Conservation (phyloP, 2,797 vertebrate genomes). For the Neostethus bicornis region DNA sequence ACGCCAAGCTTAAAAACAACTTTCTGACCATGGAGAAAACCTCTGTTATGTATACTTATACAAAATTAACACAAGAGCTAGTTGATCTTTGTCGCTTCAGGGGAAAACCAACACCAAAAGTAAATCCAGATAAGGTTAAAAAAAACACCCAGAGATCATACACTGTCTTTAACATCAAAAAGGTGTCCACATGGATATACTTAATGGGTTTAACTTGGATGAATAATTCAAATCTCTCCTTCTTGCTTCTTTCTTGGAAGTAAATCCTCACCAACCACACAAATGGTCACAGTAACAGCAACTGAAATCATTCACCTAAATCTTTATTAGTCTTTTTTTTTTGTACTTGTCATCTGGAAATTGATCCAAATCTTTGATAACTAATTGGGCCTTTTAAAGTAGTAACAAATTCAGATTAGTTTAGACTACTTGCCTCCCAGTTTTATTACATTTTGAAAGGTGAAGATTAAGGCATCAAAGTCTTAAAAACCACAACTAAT, state of each 20-base stretch:
- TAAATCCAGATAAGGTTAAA: constrained; percentile 67
- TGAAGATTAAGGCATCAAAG: too few species aligned
- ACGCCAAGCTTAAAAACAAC: constrained; percentile 21
- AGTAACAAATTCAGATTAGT: constrained; percentile 23
- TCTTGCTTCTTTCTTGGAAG: constrained; percentile 53
- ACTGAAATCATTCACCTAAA: constrained; percentile 40
- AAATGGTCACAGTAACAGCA: constrained; percentile 46
- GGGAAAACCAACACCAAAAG: constrained; percentile 70
- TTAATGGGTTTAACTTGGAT: constrained; percentile 76
- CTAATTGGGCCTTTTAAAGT: constrained; percentile 46
- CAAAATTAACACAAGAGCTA: constrained; percentile 64
- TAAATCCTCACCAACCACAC: constrained; percentile 39
- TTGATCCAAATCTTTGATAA: constrained; percentile 35
- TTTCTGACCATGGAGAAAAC: constrained; percentile 34
- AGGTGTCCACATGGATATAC: constrained; percentile 75
- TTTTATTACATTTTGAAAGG: too few species aligned
- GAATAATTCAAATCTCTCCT: constrained; percentile 75
- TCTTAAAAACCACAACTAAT: too few species aligned
- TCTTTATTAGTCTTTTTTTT: constrained; percentile 32
- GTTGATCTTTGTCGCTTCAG: constrained; percentile 80
- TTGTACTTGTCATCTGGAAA: constrained; percentile 18
- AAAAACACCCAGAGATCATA: constrained; percentile 74
- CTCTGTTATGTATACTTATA: constrained; percentile 55
- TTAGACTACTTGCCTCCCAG: constrained; percentile 3
- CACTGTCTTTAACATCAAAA: constrained; percentile 78